phyloP scores from a whole-genome alignment of 2,113 vertebrate species.

The Calidris pugnax region DNA sequence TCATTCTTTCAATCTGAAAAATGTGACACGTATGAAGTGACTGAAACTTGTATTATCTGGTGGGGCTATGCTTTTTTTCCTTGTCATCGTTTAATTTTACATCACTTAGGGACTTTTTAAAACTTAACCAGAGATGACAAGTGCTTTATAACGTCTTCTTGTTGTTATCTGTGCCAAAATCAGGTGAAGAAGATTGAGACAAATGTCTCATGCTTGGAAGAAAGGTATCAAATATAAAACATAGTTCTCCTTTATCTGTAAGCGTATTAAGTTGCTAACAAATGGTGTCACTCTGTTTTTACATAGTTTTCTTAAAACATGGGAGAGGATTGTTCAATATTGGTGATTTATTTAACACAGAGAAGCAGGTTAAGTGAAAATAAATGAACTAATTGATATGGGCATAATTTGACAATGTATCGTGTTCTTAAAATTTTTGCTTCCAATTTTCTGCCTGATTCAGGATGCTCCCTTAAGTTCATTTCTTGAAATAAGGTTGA shows the following conservation, averaged over 20 bases:
- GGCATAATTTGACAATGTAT: neutral
- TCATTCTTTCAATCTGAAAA: neutral
- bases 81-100: neutral
- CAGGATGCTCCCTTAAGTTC: neutral
- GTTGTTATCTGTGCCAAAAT: neutral
- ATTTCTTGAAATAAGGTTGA: neutral
- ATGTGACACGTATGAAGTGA: rapidly evolving
- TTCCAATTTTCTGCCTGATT: neutral
- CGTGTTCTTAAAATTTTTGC: neutral
- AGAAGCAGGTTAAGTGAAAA: neutral
- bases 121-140: neutral
- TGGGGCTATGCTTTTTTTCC: neutral
- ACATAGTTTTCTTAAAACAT: neutral
- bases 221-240: neutral
- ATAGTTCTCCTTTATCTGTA: neutral
- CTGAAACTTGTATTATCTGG: neutral
- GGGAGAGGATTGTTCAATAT: neutral
- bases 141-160: neutral
- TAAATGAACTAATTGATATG: neutral
- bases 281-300: neutral
- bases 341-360: neutral
- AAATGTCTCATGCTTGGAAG: neutral
- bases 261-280: neutral
- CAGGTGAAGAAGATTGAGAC: neutral
- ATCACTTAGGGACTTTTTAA: neutral